Evolutionary conservation across 2,113 vertebrate genomes (phyloP), one percentile per base, ranked within the genome.

Genomic region (Trichomycterus rosablanca): DNA sequence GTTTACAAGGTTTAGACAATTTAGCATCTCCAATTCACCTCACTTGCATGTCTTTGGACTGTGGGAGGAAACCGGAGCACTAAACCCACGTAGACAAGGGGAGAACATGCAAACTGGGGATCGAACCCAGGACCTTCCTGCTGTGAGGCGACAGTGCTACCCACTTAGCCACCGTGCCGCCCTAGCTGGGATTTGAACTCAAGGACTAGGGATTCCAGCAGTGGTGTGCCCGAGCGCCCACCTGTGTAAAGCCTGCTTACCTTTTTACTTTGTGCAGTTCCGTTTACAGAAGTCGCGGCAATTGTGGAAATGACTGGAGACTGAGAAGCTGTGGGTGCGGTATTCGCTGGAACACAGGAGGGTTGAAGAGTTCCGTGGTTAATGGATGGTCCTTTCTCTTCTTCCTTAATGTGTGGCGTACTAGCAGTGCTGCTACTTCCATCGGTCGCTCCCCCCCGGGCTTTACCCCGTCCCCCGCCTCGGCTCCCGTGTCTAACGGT

Each of bases 401-500:
- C 72, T 56, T 84, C 84, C 66, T 80, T 78, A 65, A 76, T 61
- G 6, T 74, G 72, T 14, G 74, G 71, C n/a, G 82, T 71, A 70
- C 70, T 79, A 63, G 76, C 76, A 32, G 18, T 76, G 57, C 73
- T 76, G 55, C 35, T 32, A 26, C 64, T 72, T 3, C 76, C 81
- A 8, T 84, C 79, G 24, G 59, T 45, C 10, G 76, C 14, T n/a
- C 65, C 60, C 2, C 35, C 80, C 1, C 79, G 70, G 2, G 82
- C 79, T 67, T 72, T 86, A 42, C 53, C 67, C 53, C 77, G 61
- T 5, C 78, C 68, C 1, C 76, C 67, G 0, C 81, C 78, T 34
- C 81, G 79, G 28, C 81, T 81, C 7, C 77, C 75, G 4, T 86
- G 84, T 68, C 86, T 89, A 28, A 93, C 89, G 9, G 91, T 97